These are phyloP conservation scores for Phania funesta DNA, from an alignment of 2,888 invertebrate species.

Conservation along the genomic window DNA sequence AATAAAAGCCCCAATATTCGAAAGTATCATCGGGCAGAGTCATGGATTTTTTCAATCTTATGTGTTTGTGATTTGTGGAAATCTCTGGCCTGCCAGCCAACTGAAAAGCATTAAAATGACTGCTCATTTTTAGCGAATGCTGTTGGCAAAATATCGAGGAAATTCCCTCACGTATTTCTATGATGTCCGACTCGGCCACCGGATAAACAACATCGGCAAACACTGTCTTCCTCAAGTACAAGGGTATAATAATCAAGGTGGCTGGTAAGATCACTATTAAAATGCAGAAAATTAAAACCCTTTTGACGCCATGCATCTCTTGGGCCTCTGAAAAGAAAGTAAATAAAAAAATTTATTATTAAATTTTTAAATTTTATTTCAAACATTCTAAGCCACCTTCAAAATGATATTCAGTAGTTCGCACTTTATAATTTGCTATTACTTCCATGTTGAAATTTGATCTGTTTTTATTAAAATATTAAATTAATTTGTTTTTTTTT, in stretches of 20 bases:
- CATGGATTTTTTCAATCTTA: slow-evolving; percentile 90
- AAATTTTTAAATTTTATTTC: neutral
- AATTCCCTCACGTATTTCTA: slow-evolving; percentile 90
- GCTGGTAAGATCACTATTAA: slow-evolving; percentile 89
- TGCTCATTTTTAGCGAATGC: slow-evolving; percentile 89
- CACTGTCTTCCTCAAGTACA: slow-evolving; percentile 88
- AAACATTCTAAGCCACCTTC: slow-evolving; percentile 72
- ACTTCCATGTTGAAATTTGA: slow-evolving; percentile 43
- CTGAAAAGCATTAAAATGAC: slow-evolving; percentile 87
- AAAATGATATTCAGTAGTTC: slow-evolving; percentile 76
- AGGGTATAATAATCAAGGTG: slow-evolving; percentile 87
- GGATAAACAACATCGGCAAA: slow-evolving; percentile 89
- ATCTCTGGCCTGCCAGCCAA: slow-evolving; percentile 86
- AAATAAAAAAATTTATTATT: neutral
- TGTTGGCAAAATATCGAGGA: slow-evolving; percentile 91
- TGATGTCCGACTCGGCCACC: slow-evolving; percentile 91
- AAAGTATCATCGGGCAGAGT: slow-evolving; percentile 90
- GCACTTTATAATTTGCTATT: slow-evolving; percentile 64
- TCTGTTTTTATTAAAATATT: neutral
- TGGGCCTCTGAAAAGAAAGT: slow-evolving; percentile 82
- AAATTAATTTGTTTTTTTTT: neutral
- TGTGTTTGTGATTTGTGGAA: slow-evolving; percentile 86
- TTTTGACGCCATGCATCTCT: slow-evolving; percentile 90
- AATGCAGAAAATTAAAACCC: slow-evolving; percentile 89
- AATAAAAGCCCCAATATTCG: slow-evolving; percentile 94